Base-by-base conservation (phyloP, 2,113 vertebrate species). In the Dinomys branickii region DNA sequence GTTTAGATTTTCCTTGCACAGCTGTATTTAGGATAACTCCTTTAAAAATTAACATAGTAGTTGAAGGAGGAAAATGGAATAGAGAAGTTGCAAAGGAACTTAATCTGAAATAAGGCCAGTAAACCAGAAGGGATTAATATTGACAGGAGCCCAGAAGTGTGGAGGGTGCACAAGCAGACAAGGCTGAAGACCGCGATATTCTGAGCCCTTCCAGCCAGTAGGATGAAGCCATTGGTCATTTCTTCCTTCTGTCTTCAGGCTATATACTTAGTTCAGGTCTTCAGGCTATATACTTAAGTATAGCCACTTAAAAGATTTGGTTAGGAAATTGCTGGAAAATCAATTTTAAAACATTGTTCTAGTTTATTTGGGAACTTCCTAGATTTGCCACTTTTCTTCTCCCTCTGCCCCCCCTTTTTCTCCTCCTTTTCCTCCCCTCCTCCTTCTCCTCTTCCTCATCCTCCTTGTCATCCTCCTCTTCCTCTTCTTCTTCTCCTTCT, bases 331-430 rank as follows among this genome's bases (percentile, higher is more conserved):
- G 19, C 47, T 96, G 20, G 38, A 75, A 41, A 8, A 28, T 80
- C 35, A 65, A 73, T 52, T 85, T 28, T 44, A 90, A 94, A 86
- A 86, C 85, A 80, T 17, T 96, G 26, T 88, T 73, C 89, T 58
- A 67, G 71, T 30, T 69, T 84, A 75, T 73, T 35, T 33, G 41
- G 13, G 44, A 54, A 91, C 75, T 54, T 88, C 11, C 69, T 96
- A 83, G 58, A 56, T 41, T 93, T 84, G 41, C 28, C n/a, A 63
- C 12, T 80, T 95, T 24, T 71, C 19, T 85, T 85, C n/a, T 22
- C 38, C 67, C 22, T 71, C 69, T 20, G 38, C 69, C 24, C 41
- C n/a, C 12, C 24, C 1, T 71, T 41, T 71, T 38, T n/a, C n/a
- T 22, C 69, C 24, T 71, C 69, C 69, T 71, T 71, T 35, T 38